Evolutionary conservation across 2,888 invertebrate genomes (phyloP).

Genomic region (Rhamnusium bicolor): DNA sequence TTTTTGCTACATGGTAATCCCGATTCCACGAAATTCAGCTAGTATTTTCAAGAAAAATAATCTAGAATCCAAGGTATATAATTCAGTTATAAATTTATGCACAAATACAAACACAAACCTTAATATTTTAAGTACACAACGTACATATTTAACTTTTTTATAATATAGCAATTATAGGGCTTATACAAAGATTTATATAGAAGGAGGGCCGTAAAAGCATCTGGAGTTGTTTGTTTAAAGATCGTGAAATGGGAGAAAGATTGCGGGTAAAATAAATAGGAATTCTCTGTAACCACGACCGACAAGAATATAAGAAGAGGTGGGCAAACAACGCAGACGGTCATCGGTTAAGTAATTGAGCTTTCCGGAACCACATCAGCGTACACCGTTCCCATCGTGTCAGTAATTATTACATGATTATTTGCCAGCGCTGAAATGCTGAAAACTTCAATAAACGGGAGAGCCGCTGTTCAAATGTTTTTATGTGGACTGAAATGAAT

Average conservation of each 20-base stretch:
- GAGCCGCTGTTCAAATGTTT: constrained; percentile 22
- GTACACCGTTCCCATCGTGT: constrained; percentile 29
- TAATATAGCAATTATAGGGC: constrained; percentile 49
- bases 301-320: constrained; percentile 63
- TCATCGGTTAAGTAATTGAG: constrained; percentile 70
- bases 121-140: not conserved
- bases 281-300: constrained; percentile 41
- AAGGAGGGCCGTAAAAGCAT: constrained; percentile 46
- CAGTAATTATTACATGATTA: constrained; percentile 62
- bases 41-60: not conserved
- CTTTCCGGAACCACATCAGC: constrained; percentile 60
- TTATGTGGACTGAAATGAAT: constrained; percentile 3
- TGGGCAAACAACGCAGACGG: constrained; percentile 66
- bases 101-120: constrained; percentile 1
- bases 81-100: not conserved
- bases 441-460: constrained; percentile 27
- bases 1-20: too few relatives aligned
- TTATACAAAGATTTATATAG: constrained; percentile 55
- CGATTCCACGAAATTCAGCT: too few relatives aligned
- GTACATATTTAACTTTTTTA: not conserved
- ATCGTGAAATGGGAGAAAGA: constrained; percentile 62
- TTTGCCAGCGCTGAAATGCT: constrained; percentile 50
- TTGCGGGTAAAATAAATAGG: constrained; percentile 63
- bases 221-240: constrained; percentile 63
- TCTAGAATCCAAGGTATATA: not conserved